Evolutionary conservation across 2,797 vertebrate species (phyloP).

Genomic region (Phylloscopus collybita): DNA sequence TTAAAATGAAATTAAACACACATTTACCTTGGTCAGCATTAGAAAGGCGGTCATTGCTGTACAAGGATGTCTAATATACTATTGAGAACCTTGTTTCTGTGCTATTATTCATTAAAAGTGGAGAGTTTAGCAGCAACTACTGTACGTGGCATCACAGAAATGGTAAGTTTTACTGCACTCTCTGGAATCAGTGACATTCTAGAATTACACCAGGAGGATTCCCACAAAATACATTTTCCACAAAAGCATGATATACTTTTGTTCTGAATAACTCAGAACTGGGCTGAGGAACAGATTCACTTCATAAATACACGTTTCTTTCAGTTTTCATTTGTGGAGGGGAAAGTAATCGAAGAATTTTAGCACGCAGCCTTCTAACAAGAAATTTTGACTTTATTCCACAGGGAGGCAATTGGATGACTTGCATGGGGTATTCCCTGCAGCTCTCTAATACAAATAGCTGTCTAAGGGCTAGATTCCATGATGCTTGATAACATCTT

Average conservation of each 20-base stretch:
- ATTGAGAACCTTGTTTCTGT: neutral
- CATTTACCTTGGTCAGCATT: neutral
- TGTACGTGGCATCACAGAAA: neutral
- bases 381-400: neutral
- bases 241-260: neutral
- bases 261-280: neutral
- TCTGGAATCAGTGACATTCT: neutral
- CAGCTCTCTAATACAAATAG: neutral
- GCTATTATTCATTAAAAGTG: neutral
- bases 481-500: neutral
- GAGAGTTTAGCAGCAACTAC: neutral
- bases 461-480: neutral
- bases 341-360: neutral
- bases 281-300: neutral
- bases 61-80: neutral
- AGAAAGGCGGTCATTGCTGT: neutral
- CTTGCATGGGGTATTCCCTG: neutral
- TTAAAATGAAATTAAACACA: slow-evolving; percentile 8
- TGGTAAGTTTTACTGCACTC: neutral
- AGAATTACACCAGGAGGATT: neutral
- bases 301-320: neutral
- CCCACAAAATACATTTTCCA: neutral
- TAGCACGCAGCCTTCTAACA: neutral
- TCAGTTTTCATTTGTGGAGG: neutral
- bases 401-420: neutral